These are phyloP conservation scores for Rachycentron canadum DNA, from an alignment of 2,797 vertebrate genomes.

Conservation along the genomic window DNA sequence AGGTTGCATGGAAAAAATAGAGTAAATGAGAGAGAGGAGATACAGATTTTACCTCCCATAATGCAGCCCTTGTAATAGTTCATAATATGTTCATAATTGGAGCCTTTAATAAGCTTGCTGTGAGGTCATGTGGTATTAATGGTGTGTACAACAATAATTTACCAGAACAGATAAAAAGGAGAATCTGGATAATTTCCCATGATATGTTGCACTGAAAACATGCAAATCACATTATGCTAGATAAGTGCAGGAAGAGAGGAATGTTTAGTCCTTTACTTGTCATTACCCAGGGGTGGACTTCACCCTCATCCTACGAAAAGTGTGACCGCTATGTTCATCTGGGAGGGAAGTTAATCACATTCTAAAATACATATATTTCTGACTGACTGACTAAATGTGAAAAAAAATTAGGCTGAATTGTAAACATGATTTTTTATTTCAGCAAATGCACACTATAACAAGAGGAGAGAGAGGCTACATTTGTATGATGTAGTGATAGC, in stretches of 20 bases:
- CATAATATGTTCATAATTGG: constrained; percentile 48
- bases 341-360: too few species aligned
- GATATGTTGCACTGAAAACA: not conserved
- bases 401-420: too few species aligned
- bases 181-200: not conserved
- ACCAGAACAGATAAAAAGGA: constrained; percentile 21
- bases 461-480: too few species aligned
- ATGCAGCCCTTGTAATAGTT: constrained; percentile 25
- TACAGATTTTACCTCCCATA: not conserved
- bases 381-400: too few species aligned
- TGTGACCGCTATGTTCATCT: too few species aligned
- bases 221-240: not conserved
- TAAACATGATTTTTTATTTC: too few species aligned
- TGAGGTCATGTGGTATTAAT: constrained; percentile 35
- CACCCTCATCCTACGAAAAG: too few species aligned
- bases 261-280: not conserved
- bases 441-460: too few species aligned
- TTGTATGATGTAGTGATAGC: too few species aligned
- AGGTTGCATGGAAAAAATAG: not conserved
- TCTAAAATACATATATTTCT: too few species aligned
- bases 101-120: constrained; percentile 41
- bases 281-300: too few species aligned
- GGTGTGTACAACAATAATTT: constrained; percentile 40
- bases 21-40: not conserved
- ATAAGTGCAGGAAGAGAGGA: not conserved